phyloP scores from a whole-genome alignment of 1,140 invertebrate species.

The Gryon sp. region DNA sequence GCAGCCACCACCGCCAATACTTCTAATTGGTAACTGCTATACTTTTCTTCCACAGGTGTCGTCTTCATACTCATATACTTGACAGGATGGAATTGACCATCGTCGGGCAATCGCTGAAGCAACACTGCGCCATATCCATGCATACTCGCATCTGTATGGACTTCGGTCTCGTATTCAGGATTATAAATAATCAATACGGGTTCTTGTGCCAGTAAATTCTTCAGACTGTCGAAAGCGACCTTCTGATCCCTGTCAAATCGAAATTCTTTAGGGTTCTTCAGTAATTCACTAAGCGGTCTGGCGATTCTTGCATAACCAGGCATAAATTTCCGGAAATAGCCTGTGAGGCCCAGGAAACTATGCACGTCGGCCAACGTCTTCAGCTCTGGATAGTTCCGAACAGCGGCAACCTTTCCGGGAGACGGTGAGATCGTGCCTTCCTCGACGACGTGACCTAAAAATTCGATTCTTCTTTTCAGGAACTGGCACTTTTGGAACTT shows the following conservation, averaged over 20 bases:
- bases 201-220: background rate
- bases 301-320: background rate
- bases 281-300: conserved; percentile 11
- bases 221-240: background rate
- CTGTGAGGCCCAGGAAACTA: conserved; percentile 18
- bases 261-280: background rate
- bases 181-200: background rate
- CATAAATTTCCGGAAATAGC: conserved; percentile 14
- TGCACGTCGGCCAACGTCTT: background rate
- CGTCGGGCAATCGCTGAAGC: background rate
- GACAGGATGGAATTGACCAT: background rate
- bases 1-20: background rate
- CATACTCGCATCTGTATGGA: background rate
- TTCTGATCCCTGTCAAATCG: background rate
- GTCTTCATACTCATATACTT: background rate
- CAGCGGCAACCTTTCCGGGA: conserved; percentile 20
- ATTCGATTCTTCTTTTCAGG: conserved; percentile 5
- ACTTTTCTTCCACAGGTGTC: background rate
- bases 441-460: conserved; percentile 14
- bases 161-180: background rate
- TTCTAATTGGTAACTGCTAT: background rate
- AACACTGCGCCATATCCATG: background rate
- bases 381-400: conserved; percentile 63
- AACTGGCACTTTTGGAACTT: conserved; percentile 27
- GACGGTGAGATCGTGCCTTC: background rate